Percentiles rank a stretch among this genome's conserved stretches.
These are phyloP conservation scores for Coturnix japonica DNA, from an alignment of 2,113 vertebrate genomes.

Conservation along the genomic window DNA sequence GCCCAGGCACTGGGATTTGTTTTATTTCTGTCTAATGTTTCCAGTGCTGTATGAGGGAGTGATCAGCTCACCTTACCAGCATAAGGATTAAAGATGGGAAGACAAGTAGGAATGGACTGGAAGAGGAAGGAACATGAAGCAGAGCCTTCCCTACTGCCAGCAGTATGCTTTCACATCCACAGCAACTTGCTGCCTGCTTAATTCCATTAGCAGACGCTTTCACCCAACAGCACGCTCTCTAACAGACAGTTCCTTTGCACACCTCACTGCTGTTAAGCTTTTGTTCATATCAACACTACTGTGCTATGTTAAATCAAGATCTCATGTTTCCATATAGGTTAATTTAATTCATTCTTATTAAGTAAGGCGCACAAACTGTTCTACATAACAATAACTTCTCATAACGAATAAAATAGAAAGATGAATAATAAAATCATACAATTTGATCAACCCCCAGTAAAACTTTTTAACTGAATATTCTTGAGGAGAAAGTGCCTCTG, in stretches of 20 bases:
- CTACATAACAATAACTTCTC: not conserved
- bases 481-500: not conserved
- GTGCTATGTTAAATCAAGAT: not conserved
- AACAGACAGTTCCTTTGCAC: not conserved
- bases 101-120: not conserved
- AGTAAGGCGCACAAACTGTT: not conserved
- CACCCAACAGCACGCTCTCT: not conserved
- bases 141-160: not conserved
- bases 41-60: not conserved
- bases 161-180: not conserved
- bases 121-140: not conserved
- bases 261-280: not conserved
- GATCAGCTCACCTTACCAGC: not conserved
- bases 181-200: not conserved
- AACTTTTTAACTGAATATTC: not conserved
- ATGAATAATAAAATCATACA: not conserved
- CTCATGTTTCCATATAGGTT: not conserved
- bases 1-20: not conserved
- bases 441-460: not conserved
- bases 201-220: not conserved
- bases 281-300: not conserved
- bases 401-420: not conserved
- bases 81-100: not conserved
- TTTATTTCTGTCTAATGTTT: not conserved
- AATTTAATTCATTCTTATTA: not conserved